Evolutionary conservation across 2,113 vertebrate species (phyloP), one percentile per base, ranked within the genome.

Genomic region (Poicephalus gulielmi): DNA sequence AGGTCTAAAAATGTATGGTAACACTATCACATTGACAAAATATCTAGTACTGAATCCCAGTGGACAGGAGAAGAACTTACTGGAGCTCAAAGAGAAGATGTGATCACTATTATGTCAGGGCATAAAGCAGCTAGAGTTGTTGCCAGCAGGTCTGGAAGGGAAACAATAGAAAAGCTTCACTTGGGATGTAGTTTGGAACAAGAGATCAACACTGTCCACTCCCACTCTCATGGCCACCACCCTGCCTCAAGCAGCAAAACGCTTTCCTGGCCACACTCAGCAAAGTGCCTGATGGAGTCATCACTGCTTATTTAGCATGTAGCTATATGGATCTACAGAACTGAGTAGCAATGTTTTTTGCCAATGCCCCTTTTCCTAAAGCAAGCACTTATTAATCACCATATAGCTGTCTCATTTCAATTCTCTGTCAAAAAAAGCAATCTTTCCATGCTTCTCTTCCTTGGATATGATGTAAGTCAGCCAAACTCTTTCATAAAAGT

Each of bases 21-120:
- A 85, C 83, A 95, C 90, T 94, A 94, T 97, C 94, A 91, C 77
- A 96, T 78, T 97, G 96, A 97, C 97, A 96, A 96, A 98, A 96
- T 91, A 94, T 77, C 92, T 88, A 53, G 68, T 68, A 92, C 78
- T 77, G 44, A 81, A 80, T 92, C 94, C 92, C 96, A 50, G 8
- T 49, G 82, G 59, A 50, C 37, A 81, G 94, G 80, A 95, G 94
- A 83, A 93, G 86, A 87, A 86, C 62, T 49, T 80, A 96, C 84
- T 63, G 46, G 31, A 91, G 47, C 6, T 15, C 35, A 86, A 88
- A 70, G 78, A 76, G 89, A 79, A 94, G 77, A 90, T 96, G 64
- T 75, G 81, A 69, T 96, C 93, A 74, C 75, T 68, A 50, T 90
- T 78, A 55, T 80, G 67, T 83, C 88, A 88, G 83, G 44, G 39